Evolutionary conservation across 2,797 vertebrate genomes (phyloP), one percentile per base, ranked within the genome.

Genomic region (Peromyscus aztecus): DNA sequence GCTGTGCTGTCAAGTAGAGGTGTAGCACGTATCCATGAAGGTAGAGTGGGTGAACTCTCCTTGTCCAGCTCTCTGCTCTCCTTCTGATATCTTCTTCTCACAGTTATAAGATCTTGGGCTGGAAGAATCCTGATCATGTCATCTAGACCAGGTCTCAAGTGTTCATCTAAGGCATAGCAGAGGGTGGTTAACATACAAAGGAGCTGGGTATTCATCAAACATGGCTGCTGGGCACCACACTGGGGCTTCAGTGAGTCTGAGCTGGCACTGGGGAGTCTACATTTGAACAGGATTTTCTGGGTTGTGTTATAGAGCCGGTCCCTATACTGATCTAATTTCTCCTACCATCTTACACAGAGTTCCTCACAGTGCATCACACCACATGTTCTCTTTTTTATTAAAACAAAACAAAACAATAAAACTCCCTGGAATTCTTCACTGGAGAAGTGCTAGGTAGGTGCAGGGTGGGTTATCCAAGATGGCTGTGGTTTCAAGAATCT

Each of bases 381-480:
- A 4, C 46, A 34, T 46, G 37, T 94, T 75, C 40, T 49, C 43
- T 90, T 87, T 96, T 78, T 78, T n/a, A 93, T n/a, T 49, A n/a
- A 80, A n/a, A 78, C 17, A 37, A 92, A 21, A 78, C 8, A 37
- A 92, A 63, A 34, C 40, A 46, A 7, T 10, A 34, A 55, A 86
- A 27, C 13, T 52, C 71, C 23, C 1, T 73, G 59, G 61, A 55
- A 34, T 73, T 75, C 40, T 91, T 90, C 34, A n/a, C 23, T 75
- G 5, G 49, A 67, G 55, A 77, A 57, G n/a, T n/a, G 65, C 31
- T 93, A n/a, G 14, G 34, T 93, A 31, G 14, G 34, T 73, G 43
- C 67, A 23, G 17, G 52, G 37, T 6, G 0, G 0, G 69, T 89
- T 81, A 34, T 2, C 21, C 71, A 84, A 87, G 17, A 40, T 3